Evolutionary conservation across 2,113 vertebrate species (phyloP), one percentile per base, ranked within the genome.

Genomic region (Azemiops feae): DNA sequence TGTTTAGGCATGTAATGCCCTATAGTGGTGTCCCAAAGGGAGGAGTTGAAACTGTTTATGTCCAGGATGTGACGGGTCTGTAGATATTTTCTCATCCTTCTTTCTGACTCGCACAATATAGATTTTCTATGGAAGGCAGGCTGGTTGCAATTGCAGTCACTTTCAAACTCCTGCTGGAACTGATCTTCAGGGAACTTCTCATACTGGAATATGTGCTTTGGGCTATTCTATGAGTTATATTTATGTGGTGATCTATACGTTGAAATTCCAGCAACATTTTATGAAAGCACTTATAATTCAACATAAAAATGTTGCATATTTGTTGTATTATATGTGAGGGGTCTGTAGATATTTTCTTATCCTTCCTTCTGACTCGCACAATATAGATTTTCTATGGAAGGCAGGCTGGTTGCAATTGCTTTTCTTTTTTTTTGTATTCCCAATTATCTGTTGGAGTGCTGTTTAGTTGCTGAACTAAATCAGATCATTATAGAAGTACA

Each of bases 221-320:
- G 1, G 58, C 58, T 60, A 60, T 27, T 60, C 58, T 60, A 60
- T 27, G 58, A 60, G 25, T 27, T 9, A 60, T 60, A 11, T 27
- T 27, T 60, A 60, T 60, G 3, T 60, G 25, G 23, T 60, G 58
- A 92, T 47, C 92, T 94, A 74, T 90, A 39, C 4, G 81, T 34
- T 94, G 81, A 87, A 94, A 47, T 12, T 87, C 47, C 27, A 18
- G 0, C 25, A 90, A 93, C 45, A 2, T 10, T 94, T 95, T n/a
- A 90, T 69, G 69, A 92, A 18, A 23, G 47, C 34, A 85, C 30
- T 85, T 85, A 89, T 92, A 58, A 92, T 92, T 89, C 27, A 50
- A 50, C 20, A 85, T 89, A 23, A 85, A 92, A 57, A 12, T 57
- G 22, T 43, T n/a, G 64, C 23, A 20, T 22, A 4, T n/a, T 85